A percentile compares a stretch with the other conserved stretches of the same genome.
phyloP scores from a whole-genome alignment of 1,140 invertebrate species.

The Heliconius himera region DNA sequence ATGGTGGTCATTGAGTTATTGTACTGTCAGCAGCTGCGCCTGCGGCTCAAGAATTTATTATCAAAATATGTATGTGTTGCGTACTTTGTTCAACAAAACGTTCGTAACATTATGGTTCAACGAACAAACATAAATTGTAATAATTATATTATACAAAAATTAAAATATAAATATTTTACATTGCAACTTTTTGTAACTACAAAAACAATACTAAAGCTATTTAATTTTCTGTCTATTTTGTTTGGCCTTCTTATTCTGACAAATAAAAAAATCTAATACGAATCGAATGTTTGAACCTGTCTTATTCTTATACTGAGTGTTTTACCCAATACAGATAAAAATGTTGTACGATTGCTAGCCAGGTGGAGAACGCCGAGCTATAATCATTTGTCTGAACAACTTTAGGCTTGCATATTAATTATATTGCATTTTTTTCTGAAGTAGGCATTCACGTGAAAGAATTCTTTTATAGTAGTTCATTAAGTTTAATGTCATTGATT shows the following conservation, averaged over 20 bases:
- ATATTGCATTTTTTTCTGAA: neutral
- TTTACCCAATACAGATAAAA: slow-evolving; percentile 2
- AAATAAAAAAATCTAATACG: neutral
- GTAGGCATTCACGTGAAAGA: neutral
- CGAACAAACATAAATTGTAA: neutral
- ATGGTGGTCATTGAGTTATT: slow-evolving; percentile 2
- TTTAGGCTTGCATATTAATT: neutral
- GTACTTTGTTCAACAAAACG: neutral
- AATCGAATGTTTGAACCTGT: neutral
- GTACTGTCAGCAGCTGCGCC: slow-evolving; percentile 3
- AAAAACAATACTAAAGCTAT: neutral
- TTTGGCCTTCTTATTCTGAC: neutral
- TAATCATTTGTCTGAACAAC: neutral
- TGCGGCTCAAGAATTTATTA: neutral
- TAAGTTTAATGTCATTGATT: neutral
- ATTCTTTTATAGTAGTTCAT: neutral
- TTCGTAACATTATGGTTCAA: neutral
- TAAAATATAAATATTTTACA: neutral
- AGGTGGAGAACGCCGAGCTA: neutral
- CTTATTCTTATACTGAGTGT: neutral
- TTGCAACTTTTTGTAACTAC: neutral
- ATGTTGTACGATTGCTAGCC: neutral
- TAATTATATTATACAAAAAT: neutral
- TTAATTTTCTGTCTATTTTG: neutral
- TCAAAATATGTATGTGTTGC: neutral